Conservation (phyloP, 2,888 invertebrate species). For the Acanthopleura granulata region DNA sequence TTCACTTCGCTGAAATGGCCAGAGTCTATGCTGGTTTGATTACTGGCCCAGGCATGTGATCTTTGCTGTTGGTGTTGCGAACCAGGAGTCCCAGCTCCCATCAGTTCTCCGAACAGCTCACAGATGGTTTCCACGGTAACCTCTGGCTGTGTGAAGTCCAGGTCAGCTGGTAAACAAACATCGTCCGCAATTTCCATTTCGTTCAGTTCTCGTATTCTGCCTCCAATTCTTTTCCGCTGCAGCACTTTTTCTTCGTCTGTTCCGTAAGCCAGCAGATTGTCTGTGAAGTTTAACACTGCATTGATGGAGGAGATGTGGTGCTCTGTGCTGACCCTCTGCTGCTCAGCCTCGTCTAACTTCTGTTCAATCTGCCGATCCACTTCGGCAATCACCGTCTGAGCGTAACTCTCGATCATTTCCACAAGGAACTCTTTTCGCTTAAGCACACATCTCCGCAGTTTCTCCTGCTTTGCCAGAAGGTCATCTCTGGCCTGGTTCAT, state of each 20-base stretch:
- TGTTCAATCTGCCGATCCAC: slow-evolving; percentile 46
- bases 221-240: slow-evolving; percentile 54
- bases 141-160: slow-evolving; percentile 29
- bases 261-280: slow-evolving; percentile 55
- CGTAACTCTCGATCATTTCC: slow-evolving; percentile 52
- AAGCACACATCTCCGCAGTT: slow-evolving; percentile 25
- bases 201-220: slow-evolving; percentile 53
- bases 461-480: background rate
- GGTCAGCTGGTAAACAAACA: slow-evolving; percentile 32
- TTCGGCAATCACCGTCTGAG: slow-evolving; percentile 48
- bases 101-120: slow-evolving; percentile 55
- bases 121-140: slow-evolving; percentile 54
- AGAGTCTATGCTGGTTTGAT: slow-evolving; percentile 6
- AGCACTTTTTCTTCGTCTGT: slow-evolving; percentile 59
- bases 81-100: background rate
- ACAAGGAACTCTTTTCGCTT: slow-evolving; percentile 47
- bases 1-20: background rate
- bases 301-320: slow-evolving; percentile 51
- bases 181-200: slow-evolving; percentile 37
- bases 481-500: slow-evolving; percentile 26
- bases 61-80: background rate
- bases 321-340: slow-evolving; percentile 40
- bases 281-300: slow-evolving; percentile 54
- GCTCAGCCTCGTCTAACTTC: slow-evolving; percentile 41
- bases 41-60: background rate